Percentiles rank a stretch among this genome's conserved stretches.
Evolutionary conservation across 2,113 vertebrate genomes (phyloP).

Genomic region (Halcyon senegalensis): DNA sequence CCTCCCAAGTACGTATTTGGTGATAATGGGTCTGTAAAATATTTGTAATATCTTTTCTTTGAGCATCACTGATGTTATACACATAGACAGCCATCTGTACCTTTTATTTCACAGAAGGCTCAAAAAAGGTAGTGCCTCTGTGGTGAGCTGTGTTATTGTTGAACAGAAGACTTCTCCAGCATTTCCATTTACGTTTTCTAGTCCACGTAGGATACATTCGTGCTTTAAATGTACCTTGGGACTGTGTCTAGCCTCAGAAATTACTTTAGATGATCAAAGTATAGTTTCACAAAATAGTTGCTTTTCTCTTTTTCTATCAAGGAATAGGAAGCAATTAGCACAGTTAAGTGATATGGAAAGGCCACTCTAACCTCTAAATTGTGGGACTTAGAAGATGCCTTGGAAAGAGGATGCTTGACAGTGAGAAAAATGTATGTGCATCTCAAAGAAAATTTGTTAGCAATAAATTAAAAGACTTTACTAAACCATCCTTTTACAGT

Average conservation of each 20-base stretch:
- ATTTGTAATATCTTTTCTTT: slow-evolving; percentile 9
- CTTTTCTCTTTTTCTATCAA: neutral
- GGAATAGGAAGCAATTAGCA: neutral
- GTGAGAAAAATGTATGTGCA: neutral
- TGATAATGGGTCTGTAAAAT: slow-evolving; percentile 26
- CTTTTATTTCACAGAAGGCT: slow-evolving; percentile 9
- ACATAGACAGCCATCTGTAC: slow-evolving; percentile 13
- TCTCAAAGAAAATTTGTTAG: neutral
- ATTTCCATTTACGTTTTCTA: neutral
- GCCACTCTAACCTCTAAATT: neutral
- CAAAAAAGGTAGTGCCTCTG: neutral
- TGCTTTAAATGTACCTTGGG: neutral
- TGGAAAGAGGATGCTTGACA: neutral
- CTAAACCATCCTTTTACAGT: neutral
- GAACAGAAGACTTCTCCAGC: neutral
- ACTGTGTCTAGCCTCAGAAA: neutral
- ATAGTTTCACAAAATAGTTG: neutral
- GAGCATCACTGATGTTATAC: neutral
- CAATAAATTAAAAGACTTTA: neutral
- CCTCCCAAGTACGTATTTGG: neutral
- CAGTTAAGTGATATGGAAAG: neutral
- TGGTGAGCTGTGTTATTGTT: neutral
- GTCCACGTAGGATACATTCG: neutral
- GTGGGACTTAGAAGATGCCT: neutral
- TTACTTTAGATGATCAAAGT: neutral